Evolutionary conservation across 1,140 invertebrate species (phyloP), one percentile per base, ranked within the genome.

Genomic region (Teleogryllus occipitalis): DNA sequence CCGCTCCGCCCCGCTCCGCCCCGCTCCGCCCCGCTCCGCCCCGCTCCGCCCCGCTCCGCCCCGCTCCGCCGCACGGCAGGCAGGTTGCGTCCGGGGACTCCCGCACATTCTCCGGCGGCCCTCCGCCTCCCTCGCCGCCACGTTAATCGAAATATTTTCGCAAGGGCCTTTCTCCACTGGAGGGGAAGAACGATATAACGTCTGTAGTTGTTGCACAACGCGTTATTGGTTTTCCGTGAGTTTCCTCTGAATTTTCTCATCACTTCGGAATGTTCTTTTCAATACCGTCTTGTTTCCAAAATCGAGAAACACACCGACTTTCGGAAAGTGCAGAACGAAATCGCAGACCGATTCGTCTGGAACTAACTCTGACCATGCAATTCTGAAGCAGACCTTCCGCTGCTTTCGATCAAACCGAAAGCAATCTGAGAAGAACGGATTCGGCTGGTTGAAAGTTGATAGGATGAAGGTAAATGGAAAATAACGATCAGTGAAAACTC

Each of bases 121-220:
- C 2, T 7, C 10, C 18, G 10, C 1, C 54, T 3, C 54, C 7
- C 7, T 18, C 54, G 3, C 10, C 54, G 54, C 10, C 10, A 65
- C 54, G 18, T 65, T 65, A 65, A 65, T 65, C 54, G 54, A 65
- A 65, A 65, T 65, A 65, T 65, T 65, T 65, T 65, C 54, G 54
- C 54, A 65, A 10, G 10, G 10, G 10, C 54, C 54, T 10, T 7
- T 65, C 54, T 18, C 54, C 54, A 18, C 10, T 3, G 18, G 10
- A 65, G 10, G 18, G 7, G 18, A 65, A 65, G 54, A 65, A 65
- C 18, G 54, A 14, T 18, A 65, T 65, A 65, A 65, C 54, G 54
- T 65, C 18, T 65, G 54, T 65, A 65, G 54, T 65, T 65, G 10
- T 65, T 65, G 54, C 54, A 14, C 18, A 14, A 14, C 54, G 54